These are phyloP conservation scores for Danio aesculapii DNA, from an alignment of 2,797 vertebrate genomes.

Conservation along the genomic window DNA sequence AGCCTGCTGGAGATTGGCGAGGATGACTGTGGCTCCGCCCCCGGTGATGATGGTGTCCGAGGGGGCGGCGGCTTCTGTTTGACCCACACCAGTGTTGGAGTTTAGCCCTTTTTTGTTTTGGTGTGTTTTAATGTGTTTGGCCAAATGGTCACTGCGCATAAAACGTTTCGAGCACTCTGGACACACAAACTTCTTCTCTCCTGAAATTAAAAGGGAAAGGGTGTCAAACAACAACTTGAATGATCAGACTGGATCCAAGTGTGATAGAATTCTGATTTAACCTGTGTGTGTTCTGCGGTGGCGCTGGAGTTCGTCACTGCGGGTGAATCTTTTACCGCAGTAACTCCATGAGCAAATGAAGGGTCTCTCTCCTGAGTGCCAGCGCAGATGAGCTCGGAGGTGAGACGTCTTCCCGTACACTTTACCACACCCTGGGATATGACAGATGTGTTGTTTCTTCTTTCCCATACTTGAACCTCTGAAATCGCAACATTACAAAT, in stretches of 20 bases:
- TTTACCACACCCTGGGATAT: slow-evolving; percentile 89
- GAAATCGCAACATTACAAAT: slow-evolving; percentile 50
- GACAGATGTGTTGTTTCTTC: slow-evolving; percentile 97
- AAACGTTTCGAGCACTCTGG: slow-evolving; percentile 97
- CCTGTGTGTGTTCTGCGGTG: slow-evolving; percentile 98
- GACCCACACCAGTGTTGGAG: slow-evolving; percentile 86
- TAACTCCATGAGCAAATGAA: slow-evolving; percentile 99
- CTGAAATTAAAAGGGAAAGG: slow-evolving; percentile 70
- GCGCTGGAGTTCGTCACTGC: slow-evolving; percentile 97
- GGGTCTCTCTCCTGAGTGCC: slow-evolving; percentile 98
- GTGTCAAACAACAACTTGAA: neutral
- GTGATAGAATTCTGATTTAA: slow-evolving; percentile 61
- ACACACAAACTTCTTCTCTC: slow-evolving; percentile 99
- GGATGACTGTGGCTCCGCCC: slow-evolving; percentile 97
- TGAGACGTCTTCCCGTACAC: slow-evolving; percentile 96
- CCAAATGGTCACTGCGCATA: slow-evolving; percentile 99
- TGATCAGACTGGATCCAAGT: neutral
- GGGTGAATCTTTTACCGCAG: slow-evolving; percentile 97
- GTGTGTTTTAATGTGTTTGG: slow-evolving; percentile 99
- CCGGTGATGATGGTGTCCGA: slow-evolving; percentile 92
- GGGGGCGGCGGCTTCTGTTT: slow-evolving; percentile 81
- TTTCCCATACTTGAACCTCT: slow-evolving; percentile 95
- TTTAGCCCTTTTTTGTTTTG: slow-evolving; percentile 97
- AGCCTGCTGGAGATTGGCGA: slow-evolving; percentile 91
- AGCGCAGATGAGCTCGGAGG: slow-evolving; percentile 96